Percentiles rank a stretch among this genome's conserved stretches.
Evolutionary conservation across 1,140 invertebrate genomes (phyloP).

Genomic region (Lepidotrigona ventralis): DNA sequence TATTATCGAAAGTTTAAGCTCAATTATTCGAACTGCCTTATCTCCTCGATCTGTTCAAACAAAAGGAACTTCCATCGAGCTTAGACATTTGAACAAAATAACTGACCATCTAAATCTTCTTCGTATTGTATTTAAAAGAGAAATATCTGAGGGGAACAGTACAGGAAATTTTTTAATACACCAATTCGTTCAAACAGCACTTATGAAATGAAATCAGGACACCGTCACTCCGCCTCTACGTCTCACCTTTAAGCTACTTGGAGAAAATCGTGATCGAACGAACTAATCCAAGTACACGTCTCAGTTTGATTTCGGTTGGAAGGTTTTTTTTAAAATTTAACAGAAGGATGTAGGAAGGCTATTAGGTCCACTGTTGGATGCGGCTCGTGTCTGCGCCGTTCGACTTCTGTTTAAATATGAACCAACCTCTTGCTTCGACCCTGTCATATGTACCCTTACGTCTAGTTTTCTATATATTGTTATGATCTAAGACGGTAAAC

Average conservation of each 20-base stretch:
- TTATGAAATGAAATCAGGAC: not conserved
- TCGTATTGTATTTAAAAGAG: no score
- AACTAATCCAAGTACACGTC: slow-evolving; percentile 69
- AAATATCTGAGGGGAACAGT: no score
- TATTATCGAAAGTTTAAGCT: no score
- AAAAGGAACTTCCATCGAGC: no score
- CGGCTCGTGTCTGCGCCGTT: slow-evolving; percentile 63
- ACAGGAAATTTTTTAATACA: not conserved
- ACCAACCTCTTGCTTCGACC: slow-evolving; percentile 51
- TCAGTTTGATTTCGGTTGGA: slow-evolving; percentile 18
- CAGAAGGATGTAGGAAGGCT: slow-evolving; percentile 54
- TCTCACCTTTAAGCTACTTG: slow-evolving; percentile 64
- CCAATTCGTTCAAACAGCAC: not conserved
- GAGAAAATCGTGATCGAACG: slow-evolving; percentile 71
- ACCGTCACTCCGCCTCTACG: not conserved
- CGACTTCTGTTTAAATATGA: slow-evolving; percentile 72
- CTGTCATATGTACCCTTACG: slow-evolving; percentile 71
- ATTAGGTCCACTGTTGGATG: slow-evolving; percentile 71
- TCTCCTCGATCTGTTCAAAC: no score
- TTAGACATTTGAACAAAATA: no score
- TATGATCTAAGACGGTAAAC: slow-evolving; percentile 74
- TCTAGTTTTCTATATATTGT: slow-evolving; percentile 59
- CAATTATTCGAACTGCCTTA: no score
- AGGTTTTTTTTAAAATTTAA: slow-evolving; percentile 50
- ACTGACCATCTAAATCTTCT: no score